phyloP scores from a whole-genome alignment of 2,888 invertebrate genomes.

The Conops quadrifasciatus region DNA sequence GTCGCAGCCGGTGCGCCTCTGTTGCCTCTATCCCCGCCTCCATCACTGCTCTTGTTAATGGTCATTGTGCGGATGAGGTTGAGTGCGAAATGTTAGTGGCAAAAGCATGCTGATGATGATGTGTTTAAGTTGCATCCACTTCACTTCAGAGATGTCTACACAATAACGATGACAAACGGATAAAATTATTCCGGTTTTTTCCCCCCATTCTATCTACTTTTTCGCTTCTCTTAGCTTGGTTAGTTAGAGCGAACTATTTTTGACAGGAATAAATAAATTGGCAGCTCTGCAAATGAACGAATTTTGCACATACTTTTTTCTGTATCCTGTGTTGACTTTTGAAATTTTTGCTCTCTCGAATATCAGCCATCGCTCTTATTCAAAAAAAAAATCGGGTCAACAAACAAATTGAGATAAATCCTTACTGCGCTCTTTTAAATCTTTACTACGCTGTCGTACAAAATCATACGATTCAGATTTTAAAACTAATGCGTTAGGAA shows the following conservation, averaged over 20 bases:
- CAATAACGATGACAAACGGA: constrained; percentile 17
- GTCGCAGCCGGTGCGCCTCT: too few species aligned
- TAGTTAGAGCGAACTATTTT: constrained; percentile 1
- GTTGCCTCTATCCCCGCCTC: background rate
- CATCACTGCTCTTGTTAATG: too few species aligned
- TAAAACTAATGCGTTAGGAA: background rate
- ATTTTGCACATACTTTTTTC: background rate
- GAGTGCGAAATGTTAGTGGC: constrained; percentile 5
- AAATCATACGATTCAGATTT: background rate
- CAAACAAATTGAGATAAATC: too few species aligned
- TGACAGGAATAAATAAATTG: constrained; percentile 25
- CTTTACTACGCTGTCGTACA: too few species aligned
- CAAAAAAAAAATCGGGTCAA: too few species aligned
- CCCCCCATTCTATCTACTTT: background rate
- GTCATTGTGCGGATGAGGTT: background rate
- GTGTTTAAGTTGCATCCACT: constrained; percentile 9
- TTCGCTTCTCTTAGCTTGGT: background rate
- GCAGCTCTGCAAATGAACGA: background rate
- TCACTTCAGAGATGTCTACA: background rate
- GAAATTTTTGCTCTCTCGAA: too few species aligned
- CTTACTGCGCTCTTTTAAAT: too few species aligned
- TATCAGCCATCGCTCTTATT: too few species aligned
- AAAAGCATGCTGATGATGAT: background rate
- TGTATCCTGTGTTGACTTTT: too few species aligned
- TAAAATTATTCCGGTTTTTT: background rate